A percentile compares a stretch with the other conserved stretches of the same genome.
phyloP scores from a whole-genome alignment of 2,113 vertebrate species.

The Prietella phreatophila region DNA sequence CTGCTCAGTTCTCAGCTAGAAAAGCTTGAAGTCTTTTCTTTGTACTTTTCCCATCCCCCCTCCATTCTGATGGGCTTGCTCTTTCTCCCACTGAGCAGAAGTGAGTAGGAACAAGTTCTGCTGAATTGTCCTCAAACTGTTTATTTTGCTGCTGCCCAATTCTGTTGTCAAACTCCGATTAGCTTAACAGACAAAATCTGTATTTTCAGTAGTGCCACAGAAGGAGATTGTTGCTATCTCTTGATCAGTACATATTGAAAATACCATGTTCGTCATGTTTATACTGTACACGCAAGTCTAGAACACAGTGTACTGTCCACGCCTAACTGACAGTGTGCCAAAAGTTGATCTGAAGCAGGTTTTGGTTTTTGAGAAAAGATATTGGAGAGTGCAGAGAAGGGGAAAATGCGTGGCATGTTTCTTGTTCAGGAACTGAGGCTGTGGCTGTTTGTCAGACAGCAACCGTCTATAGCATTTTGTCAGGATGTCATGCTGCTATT shows the following conservation, averaged over 20 bases:
- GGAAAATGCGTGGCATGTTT: background rate
- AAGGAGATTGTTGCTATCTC: background rate
- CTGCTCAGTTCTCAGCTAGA: slow-evolving; percentile 14
- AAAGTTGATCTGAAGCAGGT: background rate
- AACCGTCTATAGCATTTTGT: background rate
- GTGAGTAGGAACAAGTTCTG: background rate
- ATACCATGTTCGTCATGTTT: slow-evolving; percentile 2
- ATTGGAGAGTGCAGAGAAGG: background rate
- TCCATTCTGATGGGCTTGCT: background rate
- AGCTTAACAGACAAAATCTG: background rate
- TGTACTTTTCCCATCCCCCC: slow-evolving; percentile 28
- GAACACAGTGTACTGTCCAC: slow-evolving; percentile 41
- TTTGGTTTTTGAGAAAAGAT: background rate
- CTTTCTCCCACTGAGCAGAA: background rate
- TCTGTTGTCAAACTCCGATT: background rate
- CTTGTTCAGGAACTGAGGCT: background rate
- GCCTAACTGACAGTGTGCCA: slow-evolving; percentile 14
- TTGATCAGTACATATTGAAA: slow-evolving; percentile 4
- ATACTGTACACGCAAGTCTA: background rate
- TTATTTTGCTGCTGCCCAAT: background rate
- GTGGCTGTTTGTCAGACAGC: background rate
- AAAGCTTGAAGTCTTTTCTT: slow-evolving; percentile 25
- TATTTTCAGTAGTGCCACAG: background rate
- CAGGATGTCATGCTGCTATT: background rate
- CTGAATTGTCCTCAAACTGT: background rate